Evolutionary conservation across 1,140 invertebrate species (phyloP).

Genomic region (Diuraphis noxia): DNA sequence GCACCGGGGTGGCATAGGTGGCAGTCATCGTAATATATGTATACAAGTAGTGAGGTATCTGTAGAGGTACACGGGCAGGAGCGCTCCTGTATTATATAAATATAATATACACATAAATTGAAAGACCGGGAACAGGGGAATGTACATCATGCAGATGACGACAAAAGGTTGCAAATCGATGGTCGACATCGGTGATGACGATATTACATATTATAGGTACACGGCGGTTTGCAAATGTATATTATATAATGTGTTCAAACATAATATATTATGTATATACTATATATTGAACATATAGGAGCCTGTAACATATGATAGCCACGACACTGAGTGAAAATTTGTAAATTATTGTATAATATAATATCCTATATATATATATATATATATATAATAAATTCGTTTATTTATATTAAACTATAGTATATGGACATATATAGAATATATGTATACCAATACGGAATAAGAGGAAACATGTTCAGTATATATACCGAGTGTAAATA

Average conservation of each 20-base stretch:
- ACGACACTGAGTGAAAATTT: not conserved
- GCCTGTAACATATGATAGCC: not conserved
- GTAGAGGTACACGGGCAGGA: not conserved
- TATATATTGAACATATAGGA: not conserved
- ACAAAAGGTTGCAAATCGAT: not conserved
- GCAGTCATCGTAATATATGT: not conserved
- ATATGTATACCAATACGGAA: not conserved
- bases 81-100: not conserved
- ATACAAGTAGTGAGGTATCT: not conserved
- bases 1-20: not conserved
- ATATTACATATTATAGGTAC: not conserved
- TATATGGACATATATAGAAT: not conserved
- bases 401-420: not conserved
- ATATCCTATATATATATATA: not conserved
- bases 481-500: not conserved
- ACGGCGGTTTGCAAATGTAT: not conserved
- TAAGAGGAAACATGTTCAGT: not conserved
- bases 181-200: not conserved
- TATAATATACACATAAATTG: not conserved
- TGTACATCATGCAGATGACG: not conserved
- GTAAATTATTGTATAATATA: not conserved
- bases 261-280: not conserved
- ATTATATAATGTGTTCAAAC: not conserved
- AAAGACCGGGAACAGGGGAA: not conserved
- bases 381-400: not conserved